Evolutionary conservation across 1,140 invertebrate genomes (phyloP).

Genomic region (Bombus haemorrhoidalis): DNA sequence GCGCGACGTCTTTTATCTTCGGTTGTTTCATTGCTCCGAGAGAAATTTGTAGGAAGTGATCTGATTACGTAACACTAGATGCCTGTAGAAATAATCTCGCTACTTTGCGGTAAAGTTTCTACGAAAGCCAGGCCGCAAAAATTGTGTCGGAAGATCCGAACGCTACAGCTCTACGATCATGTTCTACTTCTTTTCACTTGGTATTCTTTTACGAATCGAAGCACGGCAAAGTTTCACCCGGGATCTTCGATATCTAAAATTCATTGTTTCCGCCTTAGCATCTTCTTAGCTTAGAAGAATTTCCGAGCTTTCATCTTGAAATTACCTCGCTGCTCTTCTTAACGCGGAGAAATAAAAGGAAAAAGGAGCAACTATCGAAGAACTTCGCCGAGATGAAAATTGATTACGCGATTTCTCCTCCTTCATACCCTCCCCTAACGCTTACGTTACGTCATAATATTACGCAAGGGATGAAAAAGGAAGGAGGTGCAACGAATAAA

Average conservation of each 20-base stretch:
- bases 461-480: not conserved
- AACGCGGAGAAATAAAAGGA: not conserved
- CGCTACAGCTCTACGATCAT: not conserved
- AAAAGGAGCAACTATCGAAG: not conserved
- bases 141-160: not conserved
- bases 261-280: not conserved
- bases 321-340: not conserved
- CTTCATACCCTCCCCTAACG: not conserved
- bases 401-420: conserved; percentile 9
- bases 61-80: not conserved
- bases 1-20: not conserved
- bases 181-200: not conserved
- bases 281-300: conserved; percentile 19
- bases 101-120: not conserved
- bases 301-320: not conserved
- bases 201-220: not conserved
- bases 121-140: not conserved
- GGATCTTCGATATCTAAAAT: not conserved
- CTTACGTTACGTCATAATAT: conserved; percentile 31
- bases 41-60: not conserved
- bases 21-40: not conserved
- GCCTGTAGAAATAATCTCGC: not conserved
- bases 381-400: conserved; percentile 28
- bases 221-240: not conserved
- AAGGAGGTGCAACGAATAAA: not conserved